phyloP scores from a whole-genome alignment of 2,797 vertebrate species.

The Allobates femoralis region DNA sequence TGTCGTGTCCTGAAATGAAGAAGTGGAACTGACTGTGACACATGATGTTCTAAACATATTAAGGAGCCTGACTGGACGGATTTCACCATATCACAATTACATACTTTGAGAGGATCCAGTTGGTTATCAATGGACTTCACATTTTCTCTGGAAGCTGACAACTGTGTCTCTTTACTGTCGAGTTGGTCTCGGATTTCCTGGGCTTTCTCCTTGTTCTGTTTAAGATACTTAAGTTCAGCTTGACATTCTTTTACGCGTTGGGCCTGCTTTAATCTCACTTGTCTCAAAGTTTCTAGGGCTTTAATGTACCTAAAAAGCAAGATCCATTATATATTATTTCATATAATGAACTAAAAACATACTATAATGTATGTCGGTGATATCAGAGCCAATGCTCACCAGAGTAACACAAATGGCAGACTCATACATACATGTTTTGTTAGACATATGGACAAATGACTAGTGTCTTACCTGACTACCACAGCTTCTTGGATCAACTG shows the following conservation, averaged over 20 bases:
- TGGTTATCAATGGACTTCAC: slow-evolving; percentile 85
- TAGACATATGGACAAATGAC: no score
- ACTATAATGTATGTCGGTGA: no score
- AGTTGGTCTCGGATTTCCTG: slow-evolving; percentile 86
- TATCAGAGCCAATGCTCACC: no score
- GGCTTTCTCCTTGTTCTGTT: slow-evolving; percentile 95
- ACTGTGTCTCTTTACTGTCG: slow-evolving; percentile 84
- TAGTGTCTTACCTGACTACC: no score
- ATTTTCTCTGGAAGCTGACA: slow-evolving; percentile 87
- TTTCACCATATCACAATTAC: neutral
- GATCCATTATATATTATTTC: no score
- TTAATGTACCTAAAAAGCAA: slow-evolving; percentile 88
- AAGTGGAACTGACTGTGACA: no score
- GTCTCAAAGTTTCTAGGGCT: slow-evolving; percentile 91
- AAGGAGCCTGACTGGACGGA: neutral
- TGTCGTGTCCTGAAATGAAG: no score
- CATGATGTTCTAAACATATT: no score
- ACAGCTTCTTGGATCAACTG: no score
- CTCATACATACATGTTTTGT: no score
- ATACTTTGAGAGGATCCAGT: slow-evolving; percentile 91
- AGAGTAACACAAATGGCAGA: no score
- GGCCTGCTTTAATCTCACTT: slow-evolving; percentile 84
- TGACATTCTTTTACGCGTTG: slow-evolving; percentile 86
- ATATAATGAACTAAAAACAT: no score
- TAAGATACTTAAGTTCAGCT: slow-evolving; percentile 89